Base-by-base conservation (phyloP, 53 echinoderm and acorn worm genomes). In the Henricia sp. region DNA sequence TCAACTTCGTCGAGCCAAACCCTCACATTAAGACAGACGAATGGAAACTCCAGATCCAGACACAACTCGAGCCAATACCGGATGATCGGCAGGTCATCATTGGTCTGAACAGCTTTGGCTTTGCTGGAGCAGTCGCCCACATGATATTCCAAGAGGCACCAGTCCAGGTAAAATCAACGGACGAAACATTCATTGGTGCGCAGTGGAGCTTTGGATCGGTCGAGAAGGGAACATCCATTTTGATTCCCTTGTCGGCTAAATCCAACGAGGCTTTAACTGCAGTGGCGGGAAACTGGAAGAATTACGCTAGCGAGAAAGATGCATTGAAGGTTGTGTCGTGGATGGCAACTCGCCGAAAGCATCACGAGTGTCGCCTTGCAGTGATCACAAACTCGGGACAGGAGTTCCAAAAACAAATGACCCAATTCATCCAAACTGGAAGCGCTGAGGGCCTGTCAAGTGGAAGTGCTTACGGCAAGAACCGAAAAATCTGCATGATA, bases 101-200 rank as follows among this genome's bases (percentile, higher is more conserved):
- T 24, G 93, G 95, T 13, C 69, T 95, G 28, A 93, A 95, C 87
- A 93, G 91, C 17, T 93, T 93, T 67, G 95, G 95, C 0, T 95
- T 95, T 84, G 95, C 89, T 2, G 95, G 95, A 21, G 89, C 95
- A 21, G 65, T 95, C 21, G 95, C 89, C 21, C 95, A 95, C 69
- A 75, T 88, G 6, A 89, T 95, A 24, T 91, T 95, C 36, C 80
- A 95, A 86, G 93, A 93, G 30, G 72, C 95, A 51, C 95, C 93
- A 0, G 72, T 62, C 38, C 21, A 23, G n/a, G 26, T 53, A 32
- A 6, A 23, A 37, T 36, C 59, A 24, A 26, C 52, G 23, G 14
- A 82, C 13, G 40, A 19, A 0, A 1, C 65, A n/a, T 54, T 65
- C 28, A 40, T 6, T 13, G 13, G 14, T 32, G 23, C 58, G 17